Evolutionary conservation across 2,888 invertebrate genomes (phyloP).

Genomic region (Coleophora deauratella): DNA sequence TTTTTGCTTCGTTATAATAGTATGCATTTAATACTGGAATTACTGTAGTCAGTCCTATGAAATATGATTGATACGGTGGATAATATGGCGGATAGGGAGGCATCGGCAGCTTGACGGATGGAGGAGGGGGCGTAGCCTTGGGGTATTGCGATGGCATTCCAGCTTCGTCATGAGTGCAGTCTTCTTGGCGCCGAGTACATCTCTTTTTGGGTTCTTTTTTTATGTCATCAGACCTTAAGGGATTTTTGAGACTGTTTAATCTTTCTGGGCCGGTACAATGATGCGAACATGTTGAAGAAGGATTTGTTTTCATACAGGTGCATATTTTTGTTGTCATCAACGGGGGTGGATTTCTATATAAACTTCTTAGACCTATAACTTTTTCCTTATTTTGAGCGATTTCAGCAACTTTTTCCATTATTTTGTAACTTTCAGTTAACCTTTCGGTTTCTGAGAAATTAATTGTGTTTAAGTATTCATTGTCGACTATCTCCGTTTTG

Average conservation of each 20-base stretch:
- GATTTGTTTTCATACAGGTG: slow-evolving; percentile 27
- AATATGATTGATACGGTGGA: slow-evolving; percentile 31
- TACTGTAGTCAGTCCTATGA: slow-evolving; percentile 21
- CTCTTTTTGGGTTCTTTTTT: no score
- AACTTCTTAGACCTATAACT: slow-evolving; percentile 45
- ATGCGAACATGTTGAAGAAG: slow-evolving; percentile 21
- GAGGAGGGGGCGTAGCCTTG: no score
- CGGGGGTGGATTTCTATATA: slow-evolving; percentile 17
- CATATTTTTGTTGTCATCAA: slow-evolving; percentile 19
- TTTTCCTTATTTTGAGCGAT: slow-evolving; percentile 21
- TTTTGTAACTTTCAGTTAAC: no score
- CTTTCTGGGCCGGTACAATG: slow-evolving; percentile 13
- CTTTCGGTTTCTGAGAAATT: background rate
- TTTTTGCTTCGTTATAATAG: slow-evolving; percentile 26
- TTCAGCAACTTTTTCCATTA: no score
- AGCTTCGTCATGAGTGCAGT: no score
- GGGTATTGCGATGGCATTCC: no score
- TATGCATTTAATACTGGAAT: slow-evolving; percentile 18
- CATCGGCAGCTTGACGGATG: no score
- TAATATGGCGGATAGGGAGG: slow-evolving; percentile 23
- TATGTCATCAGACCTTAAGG: slow-evolving; percentile 11
- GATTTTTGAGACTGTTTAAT: no score
- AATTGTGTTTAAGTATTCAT: background rate
- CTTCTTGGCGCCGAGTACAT: no score
- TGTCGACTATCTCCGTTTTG: background rate